Evolutionary conservation across 2,888 invertebrate genomes (phyloP).

Genomic region (Nemotelus nigrinus): DNA sequence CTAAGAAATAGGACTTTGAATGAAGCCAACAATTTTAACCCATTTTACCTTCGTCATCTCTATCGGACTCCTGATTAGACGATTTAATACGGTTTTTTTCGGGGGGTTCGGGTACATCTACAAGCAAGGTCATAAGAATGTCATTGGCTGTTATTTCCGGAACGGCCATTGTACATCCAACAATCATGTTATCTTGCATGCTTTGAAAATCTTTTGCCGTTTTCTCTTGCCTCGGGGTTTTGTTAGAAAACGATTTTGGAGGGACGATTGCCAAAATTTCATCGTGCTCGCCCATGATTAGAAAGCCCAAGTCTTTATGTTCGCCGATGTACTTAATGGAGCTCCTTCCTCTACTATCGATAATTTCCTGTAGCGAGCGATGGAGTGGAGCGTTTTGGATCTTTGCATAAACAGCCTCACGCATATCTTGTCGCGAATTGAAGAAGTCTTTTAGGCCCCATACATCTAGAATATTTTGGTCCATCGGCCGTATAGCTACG

Average conservation of each 20-base stretch:
- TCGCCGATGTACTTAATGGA: slow-evolving; percentile 7
- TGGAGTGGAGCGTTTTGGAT: not conserved
- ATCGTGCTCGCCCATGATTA: not conserved
- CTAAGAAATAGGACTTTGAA: too few relatives aligned
- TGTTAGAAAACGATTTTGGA: not conserved
- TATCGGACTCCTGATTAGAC: too few relatives aligned
- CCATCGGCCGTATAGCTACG: not conserved
- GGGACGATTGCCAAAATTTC: not conserved
- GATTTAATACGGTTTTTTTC: too few relatives aligned
- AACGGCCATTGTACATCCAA: too few relatives aligned
- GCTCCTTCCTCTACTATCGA: not conserved
- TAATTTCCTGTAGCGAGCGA: not conserved
- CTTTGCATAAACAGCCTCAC: not conserved
- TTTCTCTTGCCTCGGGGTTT: too few relatives aligned
- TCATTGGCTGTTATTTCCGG: too few relatives aligned
- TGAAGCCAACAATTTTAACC: too few relatives aligned
- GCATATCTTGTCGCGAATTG: not conserved
- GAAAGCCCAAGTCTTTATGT: not conserved
- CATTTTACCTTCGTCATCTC: too few relatives aligned
- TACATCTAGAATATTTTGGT: not conserved
- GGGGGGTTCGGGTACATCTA: too few relatives aligned
- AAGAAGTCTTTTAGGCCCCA: slow-evolving; percentile 6
- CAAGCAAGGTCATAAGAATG: too few relatives aligned
- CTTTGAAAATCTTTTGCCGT: too few relatives aligned
- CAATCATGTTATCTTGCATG: too few relatives aligned